Conservation (phyloP, 2,888 invertebrate species). For the Parochlus steinenii region DNA sequence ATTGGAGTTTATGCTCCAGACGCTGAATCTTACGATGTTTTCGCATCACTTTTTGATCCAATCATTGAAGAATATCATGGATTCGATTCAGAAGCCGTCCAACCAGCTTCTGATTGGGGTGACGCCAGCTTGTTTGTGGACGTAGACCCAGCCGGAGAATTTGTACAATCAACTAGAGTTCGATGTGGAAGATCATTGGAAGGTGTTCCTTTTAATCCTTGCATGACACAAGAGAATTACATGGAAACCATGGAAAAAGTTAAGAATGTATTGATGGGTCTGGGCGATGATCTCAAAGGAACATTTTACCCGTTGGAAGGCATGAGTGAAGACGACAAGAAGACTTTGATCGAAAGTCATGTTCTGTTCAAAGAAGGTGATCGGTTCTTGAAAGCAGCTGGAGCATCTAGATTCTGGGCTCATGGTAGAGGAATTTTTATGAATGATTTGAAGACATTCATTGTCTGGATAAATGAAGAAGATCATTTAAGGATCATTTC, state of each 20-base stretch:
- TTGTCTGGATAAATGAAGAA: constrained; percentile 52
- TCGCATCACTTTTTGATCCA: constrained; percentile 45
- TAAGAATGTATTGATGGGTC: constrained; percentile 24
- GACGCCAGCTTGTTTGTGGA: constrained; percentile 38
- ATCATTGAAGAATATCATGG: constrained; percentile 50
- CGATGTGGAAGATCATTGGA: constrained; percentile 41
- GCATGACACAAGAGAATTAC: constrained; percentile 43
- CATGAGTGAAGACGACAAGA: constrained; percentile 39
- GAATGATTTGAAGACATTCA: constrained; percentile 47
- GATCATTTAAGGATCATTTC: constrained; percentile 56
- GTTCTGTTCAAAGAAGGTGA: constrained; percentile 49
- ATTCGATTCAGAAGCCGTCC: constrained; percentile 33
- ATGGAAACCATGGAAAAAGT: constrained; percentile 40
- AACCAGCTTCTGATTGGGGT: constrained; percentile 45
- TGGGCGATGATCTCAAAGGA: constrained; percentile 41
- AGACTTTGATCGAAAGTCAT: constrained; percentile 42
- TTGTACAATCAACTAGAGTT: constrained; percentile 46
- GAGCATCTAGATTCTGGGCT: constrained; percentile 51
- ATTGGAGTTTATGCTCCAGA: constrained; percentile 50
- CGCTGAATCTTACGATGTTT: constrained; percentile 43
- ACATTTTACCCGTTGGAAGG: constrained; percentile 38
- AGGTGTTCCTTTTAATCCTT: constrained; percentile 48
- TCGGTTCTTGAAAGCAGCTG: constrained; percentile 36
- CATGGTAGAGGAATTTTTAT: constrained; percentile 33
- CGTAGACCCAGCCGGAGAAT: constrained; percentile 42